Evolutionary conservation across 2,888 invertebrate species (phyloP), one percentile per base, ranked within the genome.

Genomic region (Eilema caniola): DNA sequence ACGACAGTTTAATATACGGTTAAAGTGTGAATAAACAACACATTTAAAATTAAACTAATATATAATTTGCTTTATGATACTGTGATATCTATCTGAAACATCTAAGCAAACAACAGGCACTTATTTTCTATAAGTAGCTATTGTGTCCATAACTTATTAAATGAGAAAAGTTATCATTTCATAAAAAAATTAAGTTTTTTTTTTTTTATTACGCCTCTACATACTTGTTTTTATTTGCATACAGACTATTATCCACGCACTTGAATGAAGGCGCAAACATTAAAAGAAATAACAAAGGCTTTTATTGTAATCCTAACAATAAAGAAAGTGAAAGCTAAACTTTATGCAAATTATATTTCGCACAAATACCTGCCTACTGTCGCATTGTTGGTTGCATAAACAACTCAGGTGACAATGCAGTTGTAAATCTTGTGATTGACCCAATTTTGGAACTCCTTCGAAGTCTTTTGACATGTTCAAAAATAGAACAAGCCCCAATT

Each of bases 301-400:
- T 83, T 85, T 85, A 88, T 90, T 88, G 85, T 86, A 85, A 85
- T 85, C 24, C 69, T 71, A 83, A 93, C 90, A 93, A 92, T 89
- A 63, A 88, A 89, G 12, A 61, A 92, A 94, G 95, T 91, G 94
- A 94, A 95, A 94, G 93, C 88, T 84, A 80, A 86, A 85, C 84
- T 87, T 86, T 86, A 92, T 91, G 92, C 92, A 91, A 91, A 93
- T 94, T 87, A 80, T 78, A 84, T 83, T 81, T 84, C 81, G 81
- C 86, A 83, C 87, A 92, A 93, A 92, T 88, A 83, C 86, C 86
- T 85, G 85, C 59, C 85, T 84, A 74, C 85, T 76, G 82, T 83
- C 57, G 60, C 64, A 80, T 80, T 83, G 71, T 82, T 63, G 20
- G 73, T 92, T 90, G 92, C 90, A 89, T 88, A 89, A 90, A 85